Base-by-base conservation (phyloP, 2,888 invertebrate species). In the Caenorhabditis sp. region DNA sequence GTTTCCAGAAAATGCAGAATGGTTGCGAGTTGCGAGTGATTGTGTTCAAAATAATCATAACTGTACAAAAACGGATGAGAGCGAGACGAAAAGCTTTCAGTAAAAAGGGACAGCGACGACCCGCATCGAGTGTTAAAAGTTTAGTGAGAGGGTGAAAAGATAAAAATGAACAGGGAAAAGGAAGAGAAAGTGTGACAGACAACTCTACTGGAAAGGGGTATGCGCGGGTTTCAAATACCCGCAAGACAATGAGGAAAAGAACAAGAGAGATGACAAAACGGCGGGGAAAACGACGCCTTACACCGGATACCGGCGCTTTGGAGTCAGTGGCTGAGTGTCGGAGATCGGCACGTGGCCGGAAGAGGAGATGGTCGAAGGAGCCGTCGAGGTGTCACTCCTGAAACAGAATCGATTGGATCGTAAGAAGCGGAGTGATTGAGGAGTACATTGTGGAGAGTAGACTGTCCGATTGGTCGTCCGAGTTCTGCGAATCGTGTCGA, bases 311-410 rank as follows among this genome's bases (percentile, higher is more conserved):
- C 74, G 74, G 43, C 55, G 68, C n/a, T 53, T 65, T 24, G 73
- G 56, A 24, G 83, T 83, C 27, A 83, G 58, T 27, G 83, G 83
- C 15, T 78, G 76, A 26, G 83, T 83, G 50, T 83, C 83, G 2
- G 78, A 74, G 22, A 81, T 65, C 11, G 80, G 72, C n/a, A 76
- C 80, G 53, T 79, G 66, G 15, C 80, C 82, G 26, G 83, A 83
- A n/a, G 83, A 81, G 4, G 83, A 81, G 13, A 78, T 68, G 3
- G 81, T 80, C 9, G 80, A 76, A 22, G 80, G 77, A 27, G 81
- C 77, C 37, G 83, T 74, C 11, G 81, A 82, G 8, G 83, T 78
- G 48, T 82, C 83, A 32, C 81, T 81, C 70, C 83, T 83, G 52
- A 62, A 58, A 52, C 48, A 5, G 6, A 35, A 20, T 37, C 5